Conservation (phyloP, 2,113 vertebrate genomes). For the Microcebus lehilahytsara region DNA sequence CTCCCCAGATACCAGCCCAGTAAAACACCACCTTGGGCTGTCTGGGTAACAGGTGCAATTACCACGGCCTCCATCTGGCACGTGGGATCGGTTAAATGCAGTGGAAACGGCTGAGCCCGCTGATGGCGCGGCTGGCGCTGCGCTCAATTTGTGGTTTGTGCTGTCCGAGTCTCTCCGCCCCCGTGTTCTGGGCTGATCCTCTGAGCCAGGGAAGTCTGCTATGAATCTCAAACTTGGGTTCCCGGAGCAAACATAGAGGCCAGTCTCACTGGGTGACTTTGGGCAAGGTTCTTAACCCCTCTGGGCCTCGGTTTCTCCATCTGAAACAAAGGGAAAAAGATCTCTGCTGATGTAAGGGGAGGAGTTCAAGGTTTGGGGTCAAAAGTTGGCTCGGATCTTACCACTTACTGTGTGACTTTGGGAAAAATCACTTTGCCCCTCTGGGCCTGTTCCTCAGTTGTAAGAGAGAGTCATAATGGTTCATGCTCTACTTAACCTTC, state of each 20-base stretch:
- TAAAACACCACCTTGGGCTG: not conserved
- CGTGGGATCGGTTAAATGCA: not conserved
- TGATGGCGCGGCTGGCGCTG: accelerated
- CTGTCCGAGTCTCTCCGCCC: not conserved
- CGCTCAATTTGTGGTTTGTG: accelerated
- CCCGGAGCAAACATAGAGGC: not conserved
- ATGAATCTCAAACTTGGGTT: not conserved
- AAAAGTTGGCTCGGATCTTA: not conserved
- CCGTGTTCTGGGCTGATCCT: not conserved
- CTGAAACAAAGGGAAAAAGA: not conserved
- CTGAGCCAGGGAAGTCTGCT: not conserved
- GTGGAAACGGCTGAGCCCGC: not conserved
- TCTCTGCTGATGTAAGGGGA: not conserved
- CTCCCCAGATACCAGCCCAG: not conserved
- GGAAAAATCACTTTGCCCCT: not conserved
- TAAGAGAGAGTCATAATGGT: not conserved
- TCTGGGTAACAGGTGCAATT: not conserved
- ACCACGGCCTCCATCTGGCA: not conserved
- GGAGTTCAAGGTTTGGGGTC: not conserved
- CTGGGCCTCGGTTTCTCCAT: not conserved
- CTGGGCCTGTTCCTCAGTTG: not conserved
- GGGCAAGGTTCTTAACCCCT: not conserved
- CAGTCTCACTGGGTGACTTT: not conserved
- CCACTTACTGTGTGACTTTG: not conserved
- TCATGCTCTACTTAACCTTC: not conserved